Percentiles rank a stretch among this genome's conserved stretches.
Conservation (phyloP, 2,113 vertebrate genomes). For the Nesospiza acunhae region DNA sequence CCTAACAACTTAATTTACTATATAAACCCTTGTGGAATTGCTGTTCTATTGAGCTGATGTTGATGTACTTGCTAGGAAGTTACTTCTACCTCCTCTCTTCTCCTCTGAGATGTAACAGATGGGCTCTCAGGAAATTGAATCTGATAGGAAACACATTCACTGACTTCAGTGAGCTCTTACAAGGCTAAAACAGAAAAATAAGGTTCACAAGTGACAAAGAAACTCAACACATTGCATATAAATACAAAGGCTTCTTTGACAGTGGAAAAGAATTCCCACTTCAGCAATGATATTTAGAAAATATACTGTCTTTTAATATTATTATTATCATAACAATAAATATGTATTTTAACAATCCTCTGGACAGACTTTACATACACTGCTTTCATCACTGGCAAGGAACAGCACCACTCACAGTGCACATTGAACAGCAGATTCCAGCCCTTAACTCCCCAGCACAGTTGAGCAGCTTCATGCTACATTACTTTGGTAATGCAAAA, state of each 20-base stretch:
- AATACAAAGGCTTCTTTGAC: neutral
- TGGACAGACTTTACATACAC: neutral
- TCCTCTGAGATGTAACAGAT: conserved; percentile 10
- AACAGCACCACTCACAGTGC: neutral
- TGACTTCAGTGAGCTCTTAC: neutral
- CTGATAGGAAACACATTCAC: neutral
- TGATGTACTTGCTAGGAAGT: neutral
- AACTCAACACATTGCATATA: neutral
- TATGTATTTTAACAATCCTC: neutral
- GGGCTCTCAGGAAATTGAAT: neutral
- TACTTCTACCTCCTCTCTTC: neutral
- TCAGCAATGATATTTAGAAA: neutral
- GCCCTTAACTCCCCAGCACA: neutral
- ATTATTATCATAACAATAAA: neutral
- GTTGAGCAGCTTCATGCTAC: conserved; percentile 45
- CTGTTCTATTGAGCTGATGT: neutral
- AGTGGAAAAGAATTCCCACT: neutral
- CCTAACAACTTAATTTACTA: neutral
- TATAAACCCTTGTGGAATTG: neutral
- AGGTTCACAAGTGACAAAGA: conserved; percentile 1
- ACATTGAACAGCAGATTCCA: neutral
- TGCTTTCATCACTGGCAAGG: neutral
- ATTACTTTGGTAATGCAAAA: conserved; percentile 34
- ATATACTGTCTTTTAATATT: neutral
- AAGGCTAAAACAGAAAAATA: neutral